A percentile compares a stretch with the other conserved stretches of the same genome.
These are phyloP conservation scores for Istiophorus platypterus DNA, from an alignment of 2,113 vertebrate genomes.

Conservation along the genomic window DNA sequence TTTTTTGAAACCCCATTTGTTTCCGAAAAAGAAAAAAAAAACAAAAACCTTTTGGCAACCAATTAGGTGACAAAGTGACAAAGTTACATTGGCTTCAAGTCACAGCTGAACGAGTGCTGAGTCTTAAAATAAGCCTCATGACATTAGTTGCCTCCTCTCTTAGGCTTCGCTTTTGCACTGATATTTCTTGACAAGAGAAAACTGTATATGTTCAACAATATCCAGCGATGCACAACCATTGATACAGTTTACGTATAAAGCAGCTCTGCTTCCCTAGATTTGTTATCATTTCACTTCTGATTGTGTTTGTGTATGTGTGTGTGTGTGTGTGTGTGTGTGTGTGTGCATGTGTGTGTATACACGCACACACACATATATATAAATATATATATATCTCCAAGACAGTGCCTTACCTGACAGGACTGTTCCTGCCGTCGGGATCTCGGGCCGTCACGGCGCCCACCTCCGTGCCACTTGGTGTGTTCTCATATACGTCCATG, in stretches of 20 bases:
- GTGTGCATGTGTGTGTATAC: too few species aligned
- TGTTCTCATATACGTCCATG: slow-evolving; percentile 96
- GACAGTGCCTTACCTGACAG: slow-evolving; percentile 88
- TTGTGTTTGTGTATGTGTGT: too few species aligned
- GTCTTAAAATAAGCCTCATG: slow-evolving; percentile 30
- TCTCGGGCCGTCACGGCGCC: slow-evolving; percentile 94
- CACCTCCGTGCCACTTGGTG: slow-evolving; percentile 88
- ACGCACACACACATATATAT: too few species aligned
- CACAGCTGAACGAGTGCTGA: slow-evolving; percentile 13
- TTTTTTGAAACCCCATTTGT: too few species aligned
- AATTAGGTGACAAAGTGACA: slow-evolving; percentile 21
- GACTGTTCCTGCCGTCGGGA: slow-evolving; percentile 91
- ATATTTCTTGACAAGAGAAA: not conserved
- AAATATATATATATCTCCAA: too few species aligned
- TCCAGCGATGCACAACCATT: not conserved
- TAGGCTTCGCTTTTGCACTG: not conserved
- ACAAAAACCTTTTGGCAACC: slow-evolving; percentile 2
- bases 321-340: too few species aligned
- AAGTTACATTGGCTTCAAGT: slow-evolving; percentile 8
- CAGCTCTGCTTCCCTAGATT: not conserved
- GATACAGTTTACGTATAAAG: not conserved
- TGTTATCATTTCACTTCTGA: not conserved
- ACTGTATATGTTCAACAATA: not conserved
- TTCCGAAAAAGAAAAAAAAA: not conserved
- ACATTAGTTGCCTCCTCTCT: not conserved